phyloP scores from a whole-genome alignment of 2,888 invertebrate genomes.

The Hanleya hanleyi region DNA sequence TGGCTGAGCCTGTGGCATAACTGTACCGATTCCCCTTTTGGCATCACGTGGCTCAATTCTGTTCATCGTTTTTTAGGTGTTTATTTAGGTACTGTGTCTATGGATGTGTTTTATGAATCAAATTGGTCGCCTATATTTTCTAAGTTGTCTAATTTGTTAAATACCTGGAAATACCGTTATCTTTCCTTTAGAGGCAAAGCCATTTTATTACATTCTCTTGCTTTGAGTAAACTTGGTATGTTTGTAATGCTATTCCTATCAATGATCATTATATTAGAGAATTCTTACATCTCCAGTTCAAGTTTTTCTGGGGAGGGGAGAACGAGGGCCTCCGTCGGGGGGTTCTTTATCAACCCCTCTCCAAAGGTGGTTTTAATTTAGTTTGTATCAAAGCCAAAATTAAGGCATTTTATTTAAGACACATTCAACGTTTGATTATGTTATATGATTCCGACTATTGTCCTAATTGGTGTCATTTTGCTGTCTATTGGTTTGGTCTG shows the following conservation, averaged over 20 bases:
- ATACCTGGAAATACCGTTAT: not conserved
- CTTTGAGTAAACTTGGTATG: slow-evolving; percentile 4
- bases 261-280: not conserved
- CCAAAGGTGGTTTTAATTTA: not conserved
- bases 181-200: not conserved
- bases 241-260: not conserved
- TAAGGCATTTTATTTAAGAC: not conserved
- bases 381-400: not conserved
- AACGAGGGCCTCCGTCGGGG: not conserved
- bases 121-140: not conserved
- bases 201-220: not conserved
- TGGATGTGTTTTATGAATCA: not conserved
- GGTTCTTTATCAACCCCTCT: not conserved
- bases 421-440: not conserved
- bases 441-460: not conserved
- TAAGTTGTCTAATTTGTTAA: not conserved
- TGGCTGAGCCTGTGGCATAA: slow-evolving; percentile 37
- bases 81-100: not conserved
- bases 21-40: slow-evolving; percentile 36
- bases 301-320: not conserved
- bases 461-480: not conserved
- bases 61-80: not conserved
- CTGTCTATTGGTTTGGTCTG: not conserved
- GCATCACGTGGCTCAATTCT: slow-evolving; percentile 14
- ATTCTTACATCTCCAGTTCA: not conserved